phyloP scores from a whole-genome alignment of 2,797 vertebrate species.

The Cyclura pinguis region DNA sequence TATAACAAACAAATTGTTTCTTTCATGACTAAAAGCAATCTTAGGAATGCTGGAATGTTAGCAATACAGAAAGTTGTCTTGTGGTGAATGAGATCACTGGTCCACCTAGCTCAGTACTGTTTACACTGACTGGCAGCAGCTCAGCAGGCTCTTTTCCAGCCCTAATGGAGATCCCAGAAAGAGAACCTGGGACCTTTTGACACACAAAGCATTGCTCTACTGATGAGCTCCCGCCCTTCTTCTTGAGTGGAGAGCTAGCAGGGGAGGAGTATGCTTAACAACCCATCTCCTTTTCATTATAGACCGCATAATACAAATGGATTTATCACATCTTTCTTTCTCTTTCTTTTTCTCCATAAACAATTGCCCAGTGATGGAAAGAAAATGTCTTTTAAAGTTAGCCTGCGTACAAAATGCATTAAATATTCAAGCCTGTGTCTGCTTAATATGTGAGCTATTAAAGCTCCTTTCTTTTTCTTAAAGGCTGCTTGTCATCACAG shows the following conservation, averaged over 20 bases:
- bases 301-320: background rate
- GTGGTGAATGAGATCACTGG: background rate
- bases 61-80: background rate
- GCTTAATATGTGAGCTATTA: conserved; percentile 31
- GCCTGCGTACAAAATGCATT: conserved; percentile 15
- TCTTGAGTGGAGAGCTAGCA: background rate
- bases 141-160: background rate
- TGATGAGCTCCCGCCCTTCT: background rate
- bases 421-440: background rate
- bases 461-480: conserved; percentile 14
- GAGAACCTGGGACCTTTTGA: background rate
- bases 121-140: background rate
- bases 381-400: conserved; percentile 27
- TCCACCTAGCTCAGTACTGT: background rate
- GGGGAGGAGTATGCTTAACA: background rate
- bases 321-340: background rate
- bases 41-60: no score
- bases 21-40: no score
- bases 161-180: background rate
- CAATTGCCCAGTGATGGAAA: background rate
- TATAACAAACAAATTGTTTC: no score
- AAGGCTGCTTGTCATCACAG: background rate
- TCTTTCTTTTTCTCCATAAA: background rate
- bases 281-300: background rate
- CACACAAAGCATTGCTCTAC: background rate